These are phyloP conservation scores for Cotesia congregata DNA, from an alignment of 2,888 invertebrate genomes.

Conservation along the genomic window DNA sequence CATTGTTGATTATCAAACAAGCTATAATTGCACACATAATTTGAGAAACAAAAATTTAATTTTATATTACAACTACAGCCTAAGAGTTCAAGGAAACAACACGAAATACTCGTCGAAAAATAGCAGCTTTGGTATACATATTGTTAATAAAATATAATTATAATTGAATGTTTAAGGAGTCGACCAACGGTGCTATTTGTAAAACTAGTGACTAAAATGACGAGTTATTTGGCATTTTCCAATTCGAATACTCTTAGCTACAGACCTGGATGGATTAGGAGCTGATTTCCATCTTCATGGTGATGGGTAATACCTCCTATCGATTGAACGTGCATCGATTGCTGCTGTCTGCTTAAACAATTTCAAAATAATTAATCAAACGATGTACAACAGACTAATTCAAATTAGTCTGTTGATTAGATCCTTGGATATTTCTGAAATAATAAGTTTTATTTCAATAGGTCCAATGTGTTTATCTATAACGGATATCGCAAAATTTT, in stretches of 20 bases:
- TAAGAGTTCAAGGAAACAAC: constrained; percentile 63
- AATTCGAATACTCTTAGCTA: constrained; percentile 67
- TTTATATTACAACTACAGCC: constrained; percentile 57
- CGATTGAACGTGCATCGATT: constrained; percentile 62
- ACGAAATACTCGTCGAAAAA: constrained; percentile 54
- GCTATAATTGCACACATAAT: background rate
- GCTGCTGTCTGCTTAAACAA: constrained; percentile 69
- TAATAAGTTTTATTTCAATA: constrained; percentile 41
- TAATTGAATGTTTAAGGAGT: background rate
- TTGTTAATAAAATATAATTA: constrained; percentile 15
- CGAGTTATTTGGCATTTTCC: constrained; percentile 60
- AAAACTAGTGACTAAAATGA: constrained; percentile 26
- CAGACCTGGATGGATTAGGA: constrained; percentile 70
- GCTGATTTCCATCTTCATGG: constrained; percentile 67
- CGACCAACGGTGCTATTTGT: constrained; percentile 14
- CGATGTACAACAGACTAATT: constrained; percentile 21
- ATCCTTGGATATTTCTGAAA: constrained; percentile 59
- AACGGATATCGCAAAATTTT: background rate
- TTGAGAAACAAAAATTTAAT: constrained; percentile 26
- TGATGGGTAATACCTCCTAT: constrained; percentile 61
- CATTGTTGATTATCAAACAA: constrained; percentile 5
- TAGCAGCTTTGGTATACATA: constrained; percentile 30
- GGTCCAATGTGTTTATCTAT: constrained; percentile 3
- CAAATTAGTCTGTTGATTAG: constrained; percentile 38
- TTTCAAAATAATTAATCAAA: constrained; percentile 63